Conservation (phyloP, 2,797 vertebrate genomes). For the Eospalax fontanierii region DNA sequence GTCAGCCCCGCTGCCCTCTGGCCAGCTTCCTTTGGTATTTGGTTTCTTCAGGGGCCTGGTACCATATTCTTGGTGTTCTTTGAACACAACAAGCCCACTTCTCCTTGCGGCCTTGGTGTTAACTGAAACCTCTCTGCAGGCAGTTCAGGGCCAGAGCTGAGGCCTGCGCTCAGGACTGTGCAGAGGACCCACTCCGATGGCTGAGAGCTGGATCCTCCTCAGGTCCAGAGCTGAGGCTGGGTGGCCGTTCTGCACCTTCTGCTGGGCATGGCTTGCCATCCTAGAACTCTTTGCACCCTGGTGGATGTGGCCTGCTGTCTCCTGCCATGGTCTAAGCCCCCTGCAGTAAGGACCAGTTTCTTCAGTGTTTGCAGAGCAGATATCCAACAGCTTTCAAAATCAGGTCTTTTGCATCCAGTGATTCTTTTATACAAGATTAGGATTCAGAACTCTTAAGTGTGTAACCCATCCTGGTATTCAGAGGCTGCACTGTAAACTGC, state of each 20-base stretch:
- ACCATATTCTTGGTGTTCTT: too few species aligned
- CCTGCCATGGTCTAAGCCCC: not conserved
- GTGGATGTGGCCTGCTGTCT: not conserved
- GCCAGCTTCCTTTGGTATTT: not conserved
- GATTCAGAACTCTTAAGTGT: not conserved
- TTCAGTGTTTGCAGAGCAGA: too few species aligned
- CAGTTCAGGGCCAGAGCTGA: not conserved
- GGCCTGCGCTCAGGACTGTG: not conserved
- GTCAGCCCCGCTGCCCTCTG: too few species aligned
- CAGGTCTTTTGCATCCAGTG: not conserved
- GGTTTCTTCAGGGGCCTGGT: not conserved
- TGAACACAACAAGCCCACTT: not conserved
- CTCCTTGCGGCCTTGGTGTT: not conserved
- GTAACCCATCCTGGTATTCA: not conserved
- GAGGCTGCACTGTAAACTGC: not conserved
- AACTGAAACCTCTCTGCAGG: not conserved
- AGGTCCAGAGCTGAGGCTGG: too few species aligned
- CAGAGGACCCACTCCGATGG: not conserved
- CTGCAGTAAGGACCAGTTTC: not conserved
- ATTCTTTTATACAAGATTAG: not conserved
- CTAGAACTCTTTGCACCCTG: not conserved
- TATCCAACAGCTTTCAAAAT: accelerated
- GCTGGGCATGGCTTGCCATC: not conserved
- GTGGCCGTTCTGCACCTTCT: not conserved
- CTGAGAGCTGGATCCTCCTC: not conserved